Percentiles rank a stretch among this genome's conserved stretches.
Evolutionary conservation across 2,113 vertebrate species (phyloP).

Genomic region (Oryzias woworae): DNA sequence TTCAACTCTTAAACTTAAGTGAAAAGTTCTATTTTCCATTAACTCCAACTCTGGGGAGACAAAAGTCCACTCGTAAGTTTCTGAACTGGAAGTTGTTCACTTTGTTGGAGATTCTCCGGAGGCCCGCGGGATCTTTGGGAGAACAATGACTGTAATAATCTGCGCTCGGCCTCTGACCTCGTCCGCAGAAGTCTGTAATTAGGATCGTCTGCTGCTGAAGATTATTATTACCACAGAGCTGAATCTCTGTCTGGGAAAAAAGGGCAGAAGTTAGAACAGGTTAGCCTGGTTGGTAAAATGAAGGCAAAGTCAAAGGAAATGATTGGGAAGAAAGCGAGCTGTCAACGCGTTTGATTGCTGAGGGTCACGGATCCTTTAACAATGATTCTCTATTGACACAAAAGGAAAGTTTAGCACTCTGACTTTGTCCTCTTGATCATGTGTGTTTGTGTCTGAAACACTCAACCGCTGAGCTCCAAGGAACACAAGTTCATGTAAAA

Average conservation of each 20-base stretch:
- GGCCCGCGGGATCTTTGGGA: conserved; percentile 20
- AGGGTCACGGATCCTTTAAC: conserved; percentile 1
- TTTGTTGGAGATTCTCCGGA: conserved; percentile 35
- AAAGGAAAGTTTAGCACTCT: not conserved
- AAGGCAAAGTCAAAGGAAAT: conserved; percentile 13
- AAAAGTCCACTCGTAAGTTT: conserved; percentile 51
- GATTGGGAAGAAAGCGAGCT: conserved; percentile 33
- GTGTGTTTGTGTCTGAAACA: too few species aligned
- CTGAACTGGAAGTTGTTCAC: conserved; percentile 32
- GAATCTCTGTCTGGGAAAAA: not conserved
- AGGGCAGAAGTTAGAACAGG: not conserved
- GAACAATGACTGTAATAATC: conserved; percentile 61
- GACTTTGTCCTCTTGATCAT: too few species aligned
- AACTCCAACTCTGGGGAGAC: conserved; percentile 52
- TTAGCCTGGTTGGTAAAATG: not conserved
- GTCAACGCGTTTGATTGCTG: conserved; percentile 36
- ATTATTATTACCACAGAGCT: conserved; percentile 40
- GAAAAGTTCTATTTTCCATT: conserved; percentile 59
- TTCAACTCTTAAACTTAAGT: conserved; percentile 43
- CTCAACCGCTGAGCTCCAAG: too few species aligned
- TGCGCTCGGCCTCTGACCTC: conserved; percentile 48
- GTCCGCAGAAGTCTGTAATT: conserved; percentile 43
- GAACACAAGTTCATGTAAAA: too few species aligned
- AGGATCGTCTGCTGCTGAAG: conserved; percentile 32
- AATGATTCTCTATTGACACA: conserved; percentile 42